A percentile compares a stretch with the other conserved stretches of the same genome.
phyloP scores from a whole-genome alignment of 64 coral and sea anemone genomes.

The Pocillopora damicornis region DNA sequence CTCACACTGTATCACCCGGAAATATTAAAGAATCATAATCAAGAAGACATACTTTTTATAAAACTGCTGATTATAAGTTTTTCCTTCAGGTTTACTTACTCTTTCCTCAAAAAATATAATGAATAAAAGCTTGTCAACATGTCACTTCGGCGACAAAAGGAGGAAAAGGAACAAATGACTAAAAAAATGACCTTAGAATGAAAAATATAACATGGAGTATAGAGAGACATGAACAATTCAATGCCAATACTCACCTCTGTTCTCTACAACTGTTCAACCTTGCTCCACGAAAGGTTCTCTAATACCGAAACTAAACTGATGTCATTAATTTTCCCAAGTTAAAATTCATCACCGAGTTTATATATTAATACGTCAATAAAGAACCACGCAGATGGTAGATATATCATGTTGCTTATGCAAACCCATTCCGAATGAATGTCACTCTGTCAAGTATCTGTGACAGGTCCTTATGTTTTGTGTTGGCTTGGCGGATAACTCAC shows the following conservation, averaged over 20 bases:
- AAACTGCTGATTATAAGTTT: background rate
- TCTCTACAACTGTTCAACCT: background rate
- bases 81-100: background rate
- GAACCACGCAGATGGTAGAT: background rate
- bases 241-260: no score
- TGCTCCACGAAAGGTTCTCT: background rate
- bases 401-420: background rate
- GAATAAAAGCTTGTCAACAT: background rate
- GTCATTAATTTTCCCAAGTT: background rate
- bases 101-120: background rate
- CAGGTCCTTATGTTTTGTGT: background rate
- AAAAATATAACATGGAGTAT: background rate
- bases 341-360: background rate
- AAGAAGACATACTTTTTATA: no score
- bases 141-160: background rate
- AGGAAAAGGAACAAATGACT: background rate
- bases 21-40: no score
- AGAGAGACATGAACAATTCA: no score
- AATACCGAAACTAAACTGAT: background rate
- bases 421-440: background rate
- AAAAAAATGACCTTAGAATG: background rate
- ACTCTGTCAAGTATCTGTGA: background rate
- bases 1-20: no score
- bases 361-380: background rate
- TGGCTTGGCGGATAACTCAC: background rate